A percentile compares a stretch with the other conserved stretches of the same genome.
Conservation (phyloP, 2,113 vertebrate species). For the Pelusios castaneus region DNA sequence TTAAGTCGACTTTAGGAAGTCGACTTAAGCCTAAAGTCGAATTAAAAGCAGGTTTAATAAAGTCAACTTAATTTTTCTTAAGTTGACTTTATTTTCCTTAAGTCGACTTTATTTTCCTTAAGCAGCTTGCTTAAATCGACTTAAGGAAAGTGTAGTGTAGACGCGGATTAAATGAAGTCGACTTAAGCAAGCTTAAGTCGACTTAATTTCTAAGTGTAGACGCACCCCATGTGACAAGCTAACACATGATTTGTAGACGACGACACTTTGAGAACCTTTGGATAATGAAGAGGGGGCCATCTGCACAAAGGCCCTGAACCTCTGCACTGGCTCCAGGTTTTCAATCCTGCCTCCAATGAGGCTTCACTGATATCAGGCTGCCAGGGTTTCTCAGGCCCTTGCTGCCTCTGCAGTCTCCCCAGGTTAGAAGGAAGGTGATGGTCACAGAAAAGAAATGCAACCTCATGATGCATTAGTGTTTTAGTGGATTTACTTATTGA, state of each 20-base stretch:
- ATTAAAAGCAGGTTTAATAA: no score
- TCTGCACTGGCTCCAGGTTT: neutral
- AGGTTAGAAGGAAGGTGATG: neutral
- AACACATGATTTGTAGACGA: neutral
- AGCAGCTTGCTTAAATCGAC: no score
- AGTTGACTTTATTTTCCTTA: no score
- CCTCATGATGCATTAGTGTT: accelerated
- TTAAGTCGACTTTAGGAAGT: no score
- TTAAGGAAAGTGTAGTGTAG: no score
- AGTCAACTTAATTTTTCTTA: no score
- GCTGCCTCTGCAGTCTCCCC: neutral
- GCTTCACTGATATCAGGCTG: neutral
- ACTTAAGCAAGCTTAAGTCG: no score
- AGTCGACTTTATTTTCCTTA: no score
- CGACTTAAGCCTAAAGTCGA: no score
- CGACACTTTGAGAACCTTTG: neutral
- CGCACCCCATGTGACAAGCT: neutral
- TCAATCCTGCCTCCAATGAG: neutral
- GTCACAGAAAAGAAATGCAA: accelerated
- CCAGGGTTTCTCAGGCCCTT: neutral
- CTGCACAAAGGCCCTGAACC: no score
- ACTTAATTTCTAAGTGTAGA: no score
- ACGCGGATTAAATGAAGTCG: no score
- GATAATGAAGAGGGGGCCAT: neutral
- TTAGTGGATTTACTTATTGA: neutral